Percentiles rank a stretch among this genome's conserved stretches.
Conservation (phyloP, 2,888 invertebrate species). For the Drosophila nigricruria region DNA sequence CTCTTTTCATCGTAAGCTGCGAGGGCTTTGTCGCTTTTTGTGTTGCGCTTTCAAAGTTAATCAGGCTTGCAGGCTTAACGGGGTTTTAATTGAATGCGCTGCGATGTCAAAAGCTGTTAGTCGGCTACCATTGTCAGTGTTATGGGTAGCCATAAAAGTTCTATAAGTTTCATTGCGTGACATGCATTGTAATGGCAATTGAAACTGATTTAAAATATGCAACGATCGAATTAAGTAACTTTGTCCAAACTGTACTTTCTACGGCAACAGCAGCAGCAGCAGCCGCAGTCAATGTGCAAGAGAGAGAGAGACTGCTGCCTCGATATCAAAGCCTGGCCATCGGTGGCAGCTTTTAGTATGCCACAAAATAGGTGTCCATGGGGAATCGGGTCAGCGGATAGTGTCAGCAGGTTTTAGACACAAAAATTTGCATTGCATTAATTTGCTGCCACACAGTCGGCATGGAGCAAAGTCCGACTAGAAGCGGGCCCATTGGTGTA, state of each 20-base stretch:
- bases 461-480: slow-evolving; percentile 1
- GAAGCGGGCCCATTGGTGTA: slow-evolving; percentile 8
- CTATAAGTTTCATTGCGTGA: slow-evolving; percentile 36
- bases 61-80: slow-evolving; percentile 46
- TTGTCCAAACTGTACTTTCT: slow-evolving; percentile 19
- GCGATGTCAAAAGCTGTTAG: slow-evolving; percentile 45
- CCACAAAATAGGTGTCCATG: slow-evolving; percentile 58
- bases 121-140: not conserved
- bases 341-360: slow-evolving; percentile 43
- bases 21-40: slow-evolving; percentile 11
- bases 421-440: slow-evolving; percentile 71
- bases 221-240: slow-evolving; percentile 19
- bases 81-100: slow-evolving; percentile 47
- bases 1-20: slow-evolving; percentile 15
- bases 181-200: slow-evolving; percentile 10
- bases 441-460: slow-evolving; percentile 36
- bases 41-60: slow-evolving; percentile 31
- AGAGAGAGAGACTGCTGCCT: slow-evolving; percentile 6
- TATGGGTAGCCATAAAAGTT: slow-evolving; percentile 26
- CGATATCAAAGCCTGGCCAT: slow-evolving; percentile 39
- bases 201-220: slow-evolving; percentile 10
- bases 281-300: not conserved
- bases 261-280: slow-evolving; percentile 4
- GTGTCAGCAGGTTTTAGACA: slow-evolving; percentile 65
- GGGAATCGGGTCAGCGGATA: slow-evolving; percentile 81